These are phyloP conservation scores for Sapayoa aenigma DNA, from an alignment of 2,113 vertebrate genomes.

Conservation along the genomic window DNA sequence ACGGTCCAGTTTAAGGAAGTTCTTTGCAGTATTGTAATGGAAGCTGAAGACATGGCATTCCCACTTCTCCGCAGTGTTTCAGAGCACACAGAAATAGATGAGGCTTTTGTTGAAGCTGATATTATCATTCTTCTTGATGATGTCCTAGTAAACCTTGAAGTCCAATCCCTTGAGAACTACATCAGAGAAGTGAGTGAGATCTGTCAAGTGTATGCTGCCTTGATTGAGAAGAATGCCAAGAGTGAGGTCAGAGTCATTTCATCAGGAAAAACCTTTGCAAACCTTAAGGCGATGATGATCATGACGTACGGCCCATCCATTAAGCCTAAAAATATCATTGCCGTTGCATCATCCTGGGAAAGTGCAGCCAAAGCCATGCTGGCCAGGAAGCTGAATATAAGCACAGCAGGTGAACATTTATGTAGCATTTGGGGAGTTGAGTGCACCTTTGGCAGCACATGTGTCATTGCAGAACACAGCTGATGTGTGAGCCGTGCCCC, in stretches of 20 bases:
- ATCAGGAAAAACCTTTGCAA: slow-evolving; percentile 78
- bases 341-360: slow-evolving; percentile 78
- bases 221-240: slow-evolving; percentile 79
- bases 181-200: slow-evolving; percentile 63
- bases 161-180: neutral
- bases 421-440: neutral
- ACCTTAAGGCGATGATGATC: slow-evolving; percentile 81
- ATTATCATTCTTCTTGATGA: slow-evolving; percentile 87
- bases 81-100: slow-evolving; percentile 68
- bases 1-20: slow-evolving; percentile 19
- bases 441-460: neutral
- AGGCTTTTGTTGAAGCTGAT: slow-evolving; percentile 81
- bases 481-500: neutral
- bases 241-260: slow-evolving; percentile 81
- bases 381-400: slow-evolving; percentile 79
- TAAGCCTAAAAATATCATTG: slow-evolving; percentile 76
- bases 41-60: slow-evolving; percentile 76
- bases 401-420: slow-evolving; percentile 70
- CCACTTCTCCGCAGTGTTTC: slow-evolving; percentile 75
- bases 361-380: slow-evolving; percentile 78
- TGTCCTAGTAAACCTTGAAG: neutral
- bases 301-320: slow-evolving; percentile 65
- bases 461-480: neutral
- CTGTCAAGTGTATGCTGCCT: slow-evolving; percentile 76
- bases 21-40: slow-evolving; percentile 69